These are phyloP conservation scores for Setophaga petechia DNA, from an alignment of 2,113 vertebrate genomes.

Conservation along the genomic window DNA sequence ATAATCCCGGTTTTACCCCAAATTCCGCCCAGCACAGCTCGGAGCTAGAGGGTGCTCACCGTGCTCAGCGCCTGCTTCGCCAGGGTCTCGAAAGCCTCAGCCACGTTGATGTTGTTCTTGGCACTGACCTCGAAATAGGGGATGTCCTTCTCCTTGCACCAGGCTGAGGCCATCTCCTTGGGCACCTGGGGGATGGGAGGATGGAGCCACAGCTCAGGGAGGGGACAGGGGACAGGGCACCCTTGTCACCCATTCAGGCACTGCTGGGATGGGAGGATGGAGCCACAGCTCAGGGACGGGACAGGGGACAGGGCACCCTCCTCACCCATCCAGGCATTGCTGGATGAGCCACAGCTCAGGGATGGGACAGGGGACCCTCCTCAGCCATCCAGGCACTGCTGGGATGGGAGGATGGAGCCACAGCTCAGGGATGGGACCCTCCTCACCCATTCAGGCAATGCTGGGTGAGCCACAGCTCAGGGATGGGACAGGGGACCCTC, in stretches of 20 bases:
- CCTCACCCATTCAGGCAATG: accelerated
- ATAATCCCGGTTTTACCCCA: accelerated
- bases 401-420: neutral
- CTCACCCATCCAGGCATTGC: too few species aligned
- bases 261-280: too few species aligned
- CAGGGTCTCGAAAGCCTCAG: constrained; percentile 78
- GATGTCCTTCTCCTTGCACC: constrained; percentile 80
- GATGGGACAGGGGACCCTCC: too few species aligned
- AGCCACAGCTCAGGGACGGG: too few species aligned
- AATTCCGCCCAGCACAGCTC: accelerated
- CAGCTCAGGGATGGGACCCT: neutral
- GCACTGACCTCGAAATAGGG: constrained; percentile 83
- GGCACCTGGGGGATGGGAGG: constrained; percentile 62
- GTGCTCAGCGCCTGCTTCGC: constrained; percentile 70
- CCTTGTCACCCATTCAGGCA: too few species aligned
- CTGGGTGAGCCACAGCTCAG: too few species aligned
- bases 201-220: neutral
- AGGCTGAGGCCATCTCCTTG: constrained; percentile 63
- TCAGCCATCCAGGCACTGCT: too few species aligned
- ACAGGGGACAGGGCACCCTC: too few species aligned
- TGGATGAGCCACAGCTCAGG: too few species aligned
- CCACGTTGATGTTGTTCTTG: constrained; percentile 79
- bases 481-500: too few species aligned
- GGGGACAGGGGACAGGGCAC: too few species aligned
- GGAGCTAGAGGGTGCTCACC: constrained; percentile 50